Evolutionary conservation across 2,113 vertebrate species (phyloP).

Genomic region (Heptranchias perlo): DNA sequence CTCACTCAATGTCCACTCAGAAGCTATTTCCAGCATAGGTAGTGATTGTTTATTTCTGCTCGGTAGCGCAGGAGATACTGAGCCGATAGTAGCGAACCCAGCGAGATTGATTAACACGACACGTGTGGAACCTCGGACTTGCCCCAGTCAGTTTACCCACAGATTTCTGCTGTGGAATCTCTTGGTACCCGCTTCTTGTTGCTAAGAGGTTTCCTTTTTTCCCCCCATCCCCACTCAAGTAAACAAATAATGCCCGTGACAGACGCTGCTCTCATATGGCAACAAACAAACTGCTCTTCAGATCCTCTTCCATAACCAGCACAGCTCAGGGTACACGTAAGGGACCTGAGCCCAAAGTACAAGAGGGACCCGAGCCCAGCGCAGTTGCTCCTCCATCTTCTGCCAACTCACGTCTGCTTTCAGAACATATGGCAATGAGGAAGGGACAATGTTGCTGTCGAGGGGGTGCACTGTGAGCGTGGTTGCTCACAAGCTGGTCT

Average conservation of each 20-base stretch:
- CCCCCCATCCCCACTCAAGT: too few species aligned
- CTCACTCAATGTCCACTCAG: background rate
- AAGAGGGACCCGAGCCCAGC: background rate
- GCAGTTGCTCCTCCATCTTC: background rate
- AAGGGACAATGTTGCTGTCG: too few species aligned
- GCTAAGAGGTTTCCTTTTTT: too few species aligned
- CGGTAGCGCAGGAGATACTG: background rate
- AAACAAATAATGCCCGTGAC: background rate
- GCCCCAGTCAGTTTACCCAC: background rate
- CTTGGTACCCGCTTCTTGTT: background rate
- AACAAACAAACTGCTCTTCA: background rate
- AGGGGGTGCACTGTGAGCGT: background rate
- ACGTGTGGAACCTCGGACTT: background rate
- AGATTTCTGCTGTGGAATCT: background rate
- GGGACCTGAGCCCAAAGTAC: background rate
- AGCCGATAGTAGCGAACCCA: background rate
- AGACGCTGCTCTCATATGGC: background rate
- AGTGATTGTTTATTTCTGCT: background rate
- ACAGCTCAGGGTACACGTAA: background rate
- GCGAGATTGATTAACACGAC: background rate
- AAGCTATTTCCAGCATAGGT: background rate
- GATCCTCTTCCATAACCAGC: background rate
- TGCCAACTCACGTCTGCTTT: background rate
- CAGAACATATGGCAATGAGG: background rate
- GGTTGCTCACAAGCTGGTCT: background rate